Percentiles rank a stretch among this genome's conserved stretches.
Evolutionary conservation across 2,113 vertebrate genomes (phyloP).

Genomic region (Ptilonorhynchus violaceus): DNA sequence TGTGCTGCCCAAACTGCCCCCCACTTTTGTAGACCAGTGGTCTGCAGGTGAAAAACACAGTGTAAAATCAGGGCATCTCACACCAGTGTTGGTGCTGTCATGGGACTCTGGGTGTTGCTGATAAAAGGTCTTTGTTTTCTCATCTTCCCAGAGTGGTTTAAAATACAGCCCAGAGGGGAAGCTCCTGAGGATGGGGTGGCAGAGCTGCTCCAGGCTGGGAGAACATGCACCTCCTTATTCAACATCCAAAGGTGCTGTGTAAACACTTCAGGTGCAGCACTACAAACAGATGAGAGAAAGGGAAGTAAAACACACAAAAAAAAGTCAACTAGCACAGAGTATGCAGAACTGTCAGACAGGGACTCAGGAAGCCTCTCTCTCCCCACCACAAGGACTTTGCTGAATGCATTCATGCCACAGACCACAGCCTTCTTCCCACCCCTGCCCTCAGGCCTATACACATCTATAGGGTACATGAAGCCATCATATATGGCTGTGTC

Average conservation of each 20-base stretch:
- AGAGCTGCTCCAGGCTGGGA: background rate
- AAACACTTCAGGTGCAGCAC: background rate
- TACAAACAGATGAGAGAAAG: fast-evolving
- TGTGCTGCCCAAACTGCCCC: background rate
- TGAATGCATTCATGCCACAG: background rate
- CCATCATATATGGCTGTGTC: background rate
- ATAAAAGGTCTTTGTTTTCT: background rate
- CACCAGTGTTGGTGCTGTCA: no score
- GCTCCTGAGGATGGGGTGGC: background rate
- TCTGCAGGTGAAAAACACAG: background rate
- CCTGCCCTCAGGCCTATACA: background rate
- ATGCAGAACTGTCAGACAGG: background rate
- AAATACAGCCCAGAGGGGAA: background rate
- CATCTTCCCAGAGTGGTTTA: background rate
- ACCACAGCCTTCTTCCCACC: background rate
- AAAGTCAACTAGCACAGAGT: fast-evolving
- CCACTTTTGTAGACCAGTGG: background rate
- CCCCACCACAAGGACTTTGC: background rate
- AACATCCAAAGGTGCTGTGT: fast-evolving
- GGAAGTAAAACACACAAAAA: background rate
- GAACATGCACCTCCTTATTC: background rate
- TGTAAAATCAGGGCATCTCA: background rate
- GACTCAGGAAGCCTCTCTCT: background rate
- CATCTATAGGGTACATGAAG: background rate
- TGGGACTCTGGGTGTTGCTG: background rate